Evolutionary conservation across 2,888 invertebrate genomes (phyloP).

Genomic region (Lucinisca nassula): DNA sequence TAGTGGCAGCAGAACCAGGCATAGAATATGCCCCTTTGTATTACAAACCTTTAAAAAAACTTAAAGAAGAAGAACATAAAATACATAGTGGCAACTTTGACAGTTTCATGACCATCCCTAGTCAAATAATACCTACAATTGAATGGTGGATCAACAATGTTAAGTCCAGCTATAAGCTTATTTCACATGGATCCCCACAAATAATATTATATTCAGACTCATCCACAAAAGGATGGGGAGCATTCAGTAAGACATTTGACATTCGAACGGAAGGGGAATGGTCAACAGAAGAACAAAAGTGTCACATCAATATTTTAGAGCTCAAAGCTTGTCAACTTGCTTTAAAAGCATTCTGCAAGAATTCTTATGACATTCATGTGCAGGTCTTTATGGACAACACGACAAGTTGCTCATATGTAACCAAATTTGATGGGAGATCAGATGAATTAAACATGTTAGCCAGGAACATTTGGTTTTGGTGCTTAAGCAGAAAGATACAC

Average conservation of each 20-base stretch:
- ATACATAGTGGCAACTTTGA: conserved; percentile 1
- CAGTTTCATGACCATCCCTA: conserved; percentile 28
- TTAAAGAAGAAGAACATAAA: conserved; percentile 51
- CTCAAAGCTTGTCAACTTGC: conserved; percentile 20
- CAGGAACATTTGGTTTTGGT: conserved; percentile 40
- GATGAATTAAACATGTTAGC: neutral
- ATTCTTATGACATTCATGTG: neutral
- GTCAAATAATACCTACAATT: neutral
- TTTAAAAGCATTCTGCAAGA: conserved; percentile 18
- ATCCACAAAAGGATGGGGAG: conserved; percentile 21
- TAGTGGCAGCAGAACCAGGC: conserved; percentile 58
- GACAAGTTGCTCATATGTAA: conserved; percentile 30
- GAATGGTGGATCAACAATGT: conserved; percentile 27
- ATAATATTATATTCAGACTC: conserved; percentile 18
- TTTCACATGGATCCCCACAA: neutral
- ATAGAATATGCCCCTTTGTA: conserved; percentile 59
- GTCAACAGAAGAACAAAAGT: conserved; percentile 7
- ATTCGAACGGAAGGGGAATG: conserved; percentile 1
- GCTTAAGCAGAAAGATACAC: conserved; percentile 31
- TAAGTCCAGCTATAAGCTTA: neutral
- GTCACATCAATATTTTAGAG: conserved; percentile 22
- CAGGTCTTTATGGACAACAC: conserved; percentile 19
- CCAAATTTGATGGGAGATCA: conserved; percentile 26
- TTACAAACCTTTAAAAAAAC: conserved; percentile 58
- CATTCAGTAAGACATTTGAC: neutral